Percentiles rank a stretch among this genome's conserved stretches.
phyloP scores from a whole-genome alignment of 2,888 invertebrate genomes.

The Cryptus armator region DNA sequence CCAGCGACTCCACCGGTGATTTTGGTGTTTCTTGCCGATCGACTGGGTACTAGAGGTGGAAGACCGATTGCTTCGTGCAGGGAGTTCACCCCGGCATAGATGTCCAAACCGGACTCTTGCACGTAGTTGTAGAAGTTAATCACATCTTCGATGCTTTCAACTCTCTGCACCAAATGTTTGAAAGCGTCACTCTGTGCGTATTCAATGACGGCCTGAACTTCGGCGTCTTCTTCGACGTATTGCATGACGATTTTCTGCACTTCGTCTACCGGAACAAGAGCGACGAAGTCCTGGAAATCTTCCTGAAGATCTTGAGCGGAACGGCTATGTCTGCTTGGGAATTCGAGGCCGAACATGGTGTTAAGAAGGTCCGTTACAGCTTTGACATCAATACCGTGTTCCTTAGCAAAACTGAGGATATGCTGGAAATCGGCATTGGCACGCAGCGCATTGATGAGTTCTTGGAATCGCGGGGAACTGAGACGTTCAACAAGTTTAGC shows the following conservation, averaged over 20 bases:
- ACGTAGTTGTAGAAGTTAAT: not conserved
- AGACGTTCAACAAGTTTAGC: conserved; percentile 57
- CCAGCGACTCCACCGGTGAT: no score
- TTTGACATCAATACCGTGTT: conserved; percentile 71
- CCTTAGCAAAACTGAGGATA: conserved; percentile 52
- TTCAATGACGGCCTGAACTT: conserved; percentile 57
- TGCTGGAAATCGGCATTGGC: conserved; percentile 29
- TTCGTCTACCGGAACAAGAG: conserved; percentile 44
- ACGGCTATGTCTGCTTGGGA: conserved; percentile 39
- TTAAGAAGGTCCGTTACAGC: conserved; percentile 54
- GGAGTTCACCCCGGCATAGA: no score
- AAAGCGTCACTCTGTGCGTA: conserved; percentile 65
- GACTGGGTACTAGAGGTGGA: no score
- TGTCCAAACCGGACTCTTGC: no score
- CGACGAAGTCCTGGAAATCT: conserved; percentile 65
- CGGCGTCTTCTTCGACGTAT: conserved; percentile 56
- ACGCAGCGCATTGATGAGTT: conserved; percentile 56
- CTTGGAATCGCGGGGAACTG: conserved; percentile 57
- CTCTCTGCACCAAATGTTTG: not conserved
- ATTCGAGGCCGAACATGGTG: conserved; percentile 69
- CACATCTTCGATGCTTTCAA: conserved; percentile 67
- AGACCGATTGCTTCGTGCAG: no score
- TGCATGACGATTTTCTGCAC: conserved; percentile 32
- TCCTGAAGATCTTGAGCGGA: conserved; percentile 43
- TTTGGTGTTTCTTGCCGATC: no score